A percentile compares a stretch with the other conserved stretches of the same genome.
These are phyloP conservation scores for Leuciscus waleckii DNA, from an alignment of 2,797 vertebrate genomes.

Conservation along the genomic window DNA sequence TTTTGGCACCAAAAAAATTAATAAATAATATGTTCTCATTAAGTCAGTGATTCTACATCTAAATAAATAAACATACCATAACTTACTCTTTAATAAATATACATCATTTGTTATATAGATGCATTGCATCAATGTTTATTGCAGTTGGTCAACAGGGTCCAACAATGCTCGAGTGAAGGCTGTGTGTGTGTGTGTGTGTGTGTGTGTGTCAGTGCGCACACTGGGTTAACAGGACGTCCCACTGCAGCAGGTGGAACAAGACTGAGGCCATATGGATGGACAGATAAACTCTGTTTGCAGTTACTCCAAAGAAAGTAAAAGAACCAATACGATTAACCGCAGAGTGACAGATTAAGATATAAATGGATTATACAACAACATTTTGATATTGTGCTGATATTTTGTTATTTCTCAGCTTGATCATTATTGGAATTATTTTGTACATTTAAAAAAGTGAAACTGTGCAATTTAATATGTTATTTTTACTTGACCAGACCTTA, in stretches of 20 bases:
- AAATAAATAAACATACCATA: conserved; percentile 73
- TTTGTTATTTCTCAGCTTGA: not conserved
- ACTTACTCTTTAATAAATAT: conserved; percentile 75
- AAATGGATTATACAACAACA: not conserved
- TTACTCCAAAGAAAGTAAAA: conserved; percentile 22
- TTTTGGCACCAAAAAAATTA: conserved; percentile 70
- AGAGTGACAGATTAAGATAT: conserved; percentile 4
- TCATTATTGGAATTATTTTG: not conserved
- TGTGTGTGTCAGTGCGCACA: too few relatives aligned
- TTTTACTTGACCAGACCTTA: not conserved
- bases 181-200: not conserved
- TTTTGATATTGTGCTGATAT: not conserved
- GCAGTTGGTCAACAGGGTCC: conserved; percentile 65
- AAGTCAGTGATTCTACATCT: conserved; percentile 64
- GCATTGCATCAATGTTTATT: conserved; percentile 73
- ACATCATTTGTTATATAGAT: conserved; percentile 67
- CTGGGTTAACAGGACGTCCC: not conserved
- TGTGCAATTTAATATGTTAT: not conserved
- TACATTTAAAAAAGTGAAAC: not conserved
- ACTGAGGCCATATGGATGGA: conserved; percentile 13
- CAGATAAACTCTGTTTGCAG: not conserved
- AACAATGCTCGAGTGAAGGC: conserved; percentile 59
- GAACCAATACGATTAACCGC: not conserved
- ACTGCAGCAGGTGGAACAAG: conserved; percentile 22
- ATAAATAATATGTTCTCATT: conserved; percentile 70